Base-by-base conservation (phyloP, 2,113 vertebrate genomes). In the Aptenodytes patagonicus region DNA sequence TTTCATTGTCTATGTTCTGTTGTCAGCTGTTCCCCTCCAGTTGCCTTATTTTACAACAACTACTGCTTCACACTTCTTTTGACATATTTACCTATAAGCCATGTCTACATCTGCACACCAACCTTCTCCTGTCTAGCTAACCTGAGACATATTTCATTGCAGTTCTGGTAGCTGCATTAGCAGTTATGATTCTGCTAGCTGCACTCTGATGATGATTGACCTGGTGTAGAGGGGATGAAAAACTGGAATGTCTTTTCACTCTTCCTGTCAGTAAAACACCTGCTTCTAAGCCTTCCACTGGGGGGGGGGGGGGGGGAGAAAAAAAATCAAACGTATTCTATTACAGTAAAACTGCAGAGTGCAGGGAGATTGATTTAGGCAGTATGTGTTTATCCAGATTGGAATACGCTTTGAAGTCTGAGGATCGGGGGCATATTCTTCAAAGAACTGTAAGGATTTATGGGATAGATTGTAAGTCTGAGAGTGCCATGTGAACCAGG, bases 381-480 rank as follows among this genome's bases (percentile, higher is more conserved):
- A 71, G n/a, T 65, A 69, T 76, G 31, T 79, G 34, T 95, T 96
- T 94, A 91, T 87, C 78, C 61, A 84, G 49, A 73, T 3, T 84
- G 47, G 61, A 89, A 52, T 69, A 92, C 7, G 7, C 86, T 92
- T 96, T 89, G 87, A 87, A 95, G 57, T 81, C 17, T 91, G 80
- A 90, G 54, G 77, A 91, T 61, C 6, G 3, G 65, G 83, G 44
- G 18, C 69, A 29, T 24, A n/a, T 49, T 72, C 80, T 94, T 97
- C 71, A 90, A 95, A 96, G 77, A 87, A 7, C 65, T 83, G 38
- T 64, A 70, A 70, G 66, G 71, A 93, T 95, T 92, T 94, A 62
- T n/a, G 29, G 62, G 13, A 22, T 29, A n/a, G 34, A 42, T 38
- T 62, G 20, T 34, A 66, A 80, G 29, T 21, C 55, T 77, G 34